phyloP scores from a whole-genome alignment of 2,888 invertebrate species.

The Archips crataeganus region DNA sequence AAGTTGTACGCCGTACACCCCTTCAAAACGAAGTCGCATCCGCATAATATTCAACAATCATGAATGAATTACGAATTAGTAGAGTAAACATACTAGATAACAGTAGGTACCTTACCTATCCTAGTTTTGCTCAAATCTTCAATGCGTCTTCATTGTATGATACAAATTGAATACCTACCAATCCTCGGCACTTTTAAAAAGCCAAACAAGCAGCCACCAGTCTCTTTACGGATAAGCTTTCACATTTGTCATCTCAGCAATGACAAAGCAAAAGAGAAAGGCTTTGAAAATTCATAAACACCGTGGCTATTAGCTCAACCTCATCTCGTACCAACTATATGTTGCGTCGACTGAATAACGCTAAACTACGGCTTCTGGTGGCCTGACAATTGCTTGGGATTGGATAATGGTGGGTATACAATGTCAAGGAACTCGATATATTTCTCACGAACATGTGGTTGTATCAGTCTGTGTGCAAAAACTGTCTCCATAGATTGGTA shows the following conservation, averaged over 20 bases:
- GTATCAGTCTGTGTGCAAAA: neutral
- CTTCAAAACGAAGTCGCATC: no score
- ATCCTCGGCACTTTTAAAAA: neutral
- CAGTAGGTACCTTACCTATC: no score
- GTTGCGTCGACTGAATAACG: neutral
- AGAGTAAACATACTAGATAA: no score
- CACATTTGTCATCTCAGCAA: constrained; percentile 15
- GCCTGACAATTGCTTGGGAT: neutral
- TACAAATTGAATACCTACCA: no score
- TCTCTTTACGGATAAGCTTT: constrained; percentile 24
- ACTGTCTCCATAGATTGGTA: neutral
- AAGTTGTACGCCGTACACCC: no score
- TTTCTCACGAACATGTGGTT: neutral
- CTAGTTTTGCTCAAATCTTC: no score
- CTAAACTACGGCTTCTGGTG: neutral
- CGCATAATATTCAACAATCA: no score
- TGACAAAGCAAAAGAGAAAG: constrained; percentile 36
- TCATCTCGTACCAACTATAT: neutral
- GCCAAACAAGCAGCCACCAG: neutral
- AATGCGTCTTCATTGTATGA: no score
- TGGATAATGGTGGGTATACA: neutral
- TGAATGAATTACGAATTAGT: no score
- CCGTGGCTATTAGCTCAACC: neutral
- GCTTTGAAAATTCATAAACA: constrained; percentile 24
- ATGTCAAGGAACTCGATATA: neutral